Percentiles rank a stretch among this genome's conserved stretches.
phyloP scores from a whole-genome alignment of 2,113 vertebrate genomes.

The Reinhardtius hippoglossoides region DNA sequence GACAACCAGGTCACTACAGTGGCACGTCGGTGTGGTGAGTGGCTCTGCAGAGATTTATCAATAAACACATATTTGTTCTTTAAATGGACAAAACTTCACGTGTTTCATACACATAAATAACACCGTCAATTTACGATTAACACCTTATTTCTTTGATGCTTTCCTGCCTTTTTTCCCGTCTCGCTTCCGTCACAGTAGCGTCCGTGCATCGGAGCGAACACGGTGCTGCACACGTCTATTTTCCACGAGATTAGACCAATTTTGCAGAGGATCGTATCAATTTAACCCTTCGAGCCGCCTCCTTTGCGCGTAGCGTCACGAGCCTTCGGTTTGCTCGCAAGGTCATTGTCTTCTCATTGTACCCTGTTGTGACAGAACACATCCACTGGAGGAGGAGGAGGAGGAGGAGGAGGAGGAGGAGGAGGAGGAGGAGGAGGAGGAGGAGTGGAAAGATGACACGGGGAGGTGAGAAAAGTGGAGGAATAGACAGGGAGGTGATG shows the following conservation, averaged over 20 bases:
- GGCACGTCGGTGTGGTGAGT: background rate
- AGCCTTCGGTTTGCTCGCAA: constrained; percentile 38
- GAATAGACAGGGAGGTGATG: constrained; percentile 23
- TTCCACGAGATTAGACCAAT: constrained; percentile 24
- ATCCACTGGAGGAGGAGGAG: constrained; percentile 9
- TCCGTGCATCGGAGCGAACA: background rate
- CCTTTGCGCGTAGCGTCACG: constrained; percentile 36
- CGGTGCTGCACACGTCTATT: constrained; percentile 9
- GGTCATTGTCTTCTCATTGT: constrained; percentile 25
- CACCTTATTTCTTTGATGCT: background rate
- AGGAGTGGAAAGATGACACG: background rate
- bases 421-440: too few species aligned
- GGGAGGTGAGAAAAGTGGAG: constrained; percentile 40
- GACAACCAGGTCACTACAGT: background rate
- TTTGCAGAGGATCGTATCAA: constrained; percentile 44
- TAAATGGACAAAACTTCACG: background rate
- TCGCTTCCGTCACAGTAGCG: background rate
- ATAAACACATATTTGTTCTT: background rate
- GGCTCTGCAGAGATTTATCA: background rate
- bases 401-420: too few species aligned
- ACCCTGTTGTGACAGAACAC: constrained; percentile 28
- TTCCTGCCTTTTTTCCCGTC: background rate
- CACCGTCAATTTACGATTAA: background rate
- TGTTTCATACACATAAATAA: background rate
- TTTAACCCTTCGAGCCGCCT: constrained; percentile 41